These are phyloP conservation scores for Bembecia ichneumoniformis DNA, from an alignment of 2,888 invertebrate species.

Conservation along the genomic window DNA sequence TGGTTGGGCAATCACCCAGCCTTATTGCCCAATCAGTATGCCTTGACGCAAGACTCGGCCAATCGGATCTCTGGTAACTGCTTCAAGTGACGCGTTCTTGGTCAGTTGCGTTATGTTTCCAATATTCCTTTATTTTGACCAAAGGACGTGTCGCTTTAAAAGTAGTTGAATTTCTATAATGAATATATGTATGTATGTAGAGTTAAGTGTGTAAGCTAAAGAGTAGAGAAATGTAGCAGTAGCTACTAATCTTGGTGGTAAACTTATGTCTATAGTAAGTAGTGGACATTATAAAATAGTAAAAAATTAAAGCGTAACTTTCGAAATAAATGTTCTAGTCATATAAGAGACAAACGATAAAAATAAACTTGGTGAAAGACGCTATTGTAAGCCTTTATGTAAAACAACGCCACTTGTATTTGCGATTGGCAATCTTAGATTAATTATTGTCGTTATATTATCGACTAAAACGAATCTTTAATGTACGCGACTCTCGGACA, in stretches of 20 bases:
- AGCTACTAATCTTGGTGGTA: slow-evolving; percentile 66
- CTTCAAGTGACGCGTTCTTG: slow-evolving; percentile 42
- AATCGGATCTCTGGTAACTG: slow-evolving; percentile 47
- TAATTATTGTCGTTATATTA: slow-evolving; percentile 53
- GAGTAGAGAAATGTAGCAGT: slow-evolving; percentile 47
- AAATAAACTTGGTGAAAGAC: slow-evolving; percentile 69
- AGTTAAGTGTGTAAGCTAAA: slow-evolving; percentile 55
- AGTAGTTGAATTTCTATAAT: slow-evolving; percentile 45
- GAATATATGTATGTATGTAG: slow-evolving; percentile 73
- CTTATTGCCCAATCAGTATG: slow-evolving; percentile 79
- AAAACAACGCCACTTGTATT: slow-evolving; percentile 52
- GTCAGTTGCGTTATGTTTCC: slow-evolving; percentile 20
- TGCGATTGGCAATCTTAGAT: slow-evolving; percentile 68
- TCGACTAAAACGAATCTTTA: slow-evolving; percentile 49
- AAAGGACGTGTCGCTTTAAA: slow-evolving; percentile 33
- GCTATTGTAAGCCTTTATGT: slow-evolving; percentile 67
- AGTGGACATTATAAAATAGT: slow-evolving; percentile 53
- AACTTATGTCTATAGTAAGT: slow-evolving; percentile 70
- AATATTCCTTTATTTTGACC: slow-evolving; percentile 27
- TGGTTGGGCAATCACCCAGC: slow-evolving; percentile 82
- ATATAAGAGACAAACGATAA: slow-evolving; percentile 56
- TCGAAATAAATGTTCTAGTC: slow-evolving; percentile 61
- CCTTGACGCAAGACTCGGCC: slow-evolving; percentile 50
- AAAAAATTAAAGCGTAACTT: slow-evolving; percentile 52
- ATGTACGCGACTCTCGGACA: slow-evolving; percentile 55